These are phyloP conservation scores for Drosophila mettleri DNA, from an alignment of 2,888 invertebrate genomes.

Conservation along the genomic window DNA sequence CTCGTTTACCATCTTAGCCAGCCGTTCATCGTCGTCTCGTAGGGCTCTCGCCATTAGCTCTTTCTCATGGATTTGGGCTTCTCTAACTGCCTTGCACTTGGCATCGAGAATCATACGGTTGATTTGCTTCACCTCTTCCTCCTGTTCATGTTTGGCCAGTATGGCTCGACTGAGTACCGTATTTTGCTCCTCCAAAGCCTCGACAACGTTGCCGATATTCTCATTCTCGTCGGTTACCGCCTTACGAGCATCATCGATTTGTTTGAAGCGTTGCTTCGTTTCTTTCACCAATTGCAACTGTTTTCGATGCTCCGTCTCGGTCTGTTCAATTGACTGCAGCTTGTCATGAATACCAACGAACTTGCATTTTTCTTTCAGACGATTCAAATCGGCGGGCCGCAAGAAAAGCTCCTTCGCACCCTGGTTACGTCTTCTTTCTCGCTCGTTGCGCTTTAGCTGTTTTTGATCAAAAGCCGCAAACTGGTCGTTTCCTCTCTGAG, in stretches of 20 bases:
- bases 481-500: conserved; percentile 53
- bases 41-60: conserved; percentile 78
- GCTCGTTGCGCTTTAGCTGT: conserved; percentile 55
- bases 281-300: conserved; percentile 87
- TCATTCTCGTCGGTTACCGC: conserved; percentile 62
- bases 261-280: conserved; percentile 86
- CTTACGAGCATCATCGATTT: conserved; percentile 83
- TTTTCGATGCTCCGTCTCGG: conserved; percentile 85
- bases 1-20: conserved; percentile 83
- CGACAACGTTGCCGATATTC: conserved; percentile 35
- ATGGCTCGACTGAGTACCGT: conserved; percentile 87
- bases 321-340: conserved; percentile 84
- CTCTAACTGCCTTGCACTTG: conserved; percentile 93
- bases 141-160: conserved; percentile 84
- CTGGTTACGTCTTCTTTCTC: conserved; percentile 55
- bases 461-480: conserved; percentile 63
- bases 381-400: conserved; percentile 87
- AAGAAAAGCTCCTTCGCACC: conserved; percentile 64
- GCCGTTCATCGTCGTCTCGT: conserved; percentile 81
- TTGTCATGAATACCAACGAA: conserved; percentile 86
- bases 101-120: conserved; percentile 92
- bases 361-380: conserved; percentile 87
- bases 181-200: conserved; percentile 83
- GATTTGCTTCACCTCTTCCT: conserved; percentile 89
- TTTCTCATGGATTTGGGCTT: conserved; percentile 92